Evolutionary conservation across 2,888 invertebrate genomes (phyloP).

Genomic region (Scaptomyza polygonia): DNA sequence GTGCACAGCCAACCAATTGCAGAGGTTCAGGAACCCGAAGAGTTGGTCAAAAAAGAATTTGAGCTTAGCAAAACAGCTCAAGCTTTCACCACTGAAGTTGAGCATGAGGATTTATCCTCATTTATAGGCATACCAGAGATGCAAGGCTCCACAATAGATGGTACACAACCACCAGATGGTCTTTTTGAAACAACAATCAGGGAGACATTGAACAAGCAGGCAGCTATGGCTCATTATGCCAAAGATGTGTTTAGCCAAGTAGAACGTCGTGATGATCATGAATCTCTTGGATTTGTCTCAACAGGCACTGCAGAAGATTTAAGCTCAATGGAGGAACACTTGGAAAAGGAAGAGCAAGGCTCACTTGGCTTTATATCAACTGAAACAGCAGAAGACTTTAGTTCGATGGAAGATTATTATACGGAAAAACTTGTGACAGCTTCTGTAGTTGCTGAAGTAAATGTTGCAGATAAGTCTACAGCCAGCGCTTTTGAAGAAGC

Average conservation of each 20-base stretch:
- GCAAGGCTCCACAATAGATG: slow-evolving; percentile 58
- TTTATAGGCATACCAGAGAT: slow-evolving; percentile 80
- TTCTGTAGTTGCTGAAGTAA: slow-evolving; percentile 60
- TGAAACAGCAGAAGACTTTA: slow-evolving; percentile 82
- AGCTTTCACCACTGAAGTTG: slow-evolving; percentile 30
- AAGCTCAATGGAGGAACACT: slow-evolving; percentile 74
- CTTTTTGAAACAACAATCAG: slow-evolving; percentile 58
- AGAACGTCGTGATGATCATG: slow-evolving; percentile 65
- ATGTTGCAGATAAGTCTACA: slow-evolving; percentile 48
- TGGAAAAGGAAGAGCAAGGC: slow-evolving; percentile 76
- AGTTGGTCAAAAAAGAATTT: slow-evolving; percentile 90
- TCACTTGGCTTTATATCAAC: slow-evolving; percentile 81
- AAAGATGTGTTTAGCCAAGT: slow-evolving; percentile 57
- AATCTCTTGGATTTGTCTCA: slow-evolving; percentile 79
- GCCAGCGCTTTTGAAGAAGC: slow-evolving; percentile 70
- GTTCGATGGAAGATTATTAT: slow-evolving; percentile 82
- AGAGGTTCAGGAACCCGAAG: slow-evolving; percentile 89
- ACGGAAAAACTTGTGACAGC: slow-evolving; percentile 75
- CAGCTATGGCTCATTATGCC: slow-evolving; percentile 70
- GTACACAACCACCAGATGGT: slow-evolving; percentile 60
- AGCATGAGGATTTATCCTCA: slow-evolving; percentile 73
- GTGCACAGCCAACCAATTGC: slow-evolving; percentile 87
- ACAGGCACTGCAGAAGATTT: slow-evolving; percentile 79
- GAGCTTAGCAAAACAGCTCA: slow-evolving; percentile 88
- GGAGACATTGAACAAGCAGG: slow-evolving; percentile 73